Evolutionary conservation across 37 sponge, comb jelly and placozoan genomes (phyloP).

Genomic region (Bolinopsis microptera): DNA sequence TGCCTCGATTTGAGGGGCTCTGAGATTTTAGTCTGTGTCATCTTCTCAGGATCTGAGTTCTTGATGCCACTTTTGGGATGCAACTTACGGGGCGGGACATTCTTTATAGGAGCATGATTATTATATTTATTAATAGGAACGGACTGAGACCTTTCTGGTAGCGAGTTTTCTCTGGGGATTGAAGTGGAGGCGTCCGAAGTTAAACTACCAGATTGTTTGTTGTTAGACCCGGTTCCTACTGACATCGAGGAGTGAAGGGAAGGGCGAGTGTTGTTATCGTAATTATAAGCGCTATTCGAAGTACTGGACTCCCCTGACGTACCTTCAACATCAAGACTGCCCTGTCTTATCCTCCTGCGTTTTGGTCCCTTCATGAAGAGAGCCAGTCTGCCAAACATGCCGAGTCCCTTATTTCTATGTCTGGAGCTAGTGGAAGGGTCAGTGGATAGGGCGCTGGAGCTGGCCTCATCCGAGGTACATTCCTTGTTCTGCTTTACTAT

Average conservation of each 20-base stretch:
- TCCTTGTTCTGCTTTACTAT: too few relatives aligned
- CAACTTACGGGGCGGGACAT: background rate
- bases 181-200: background rate
- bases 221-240: background rate
- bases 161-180: background rate
- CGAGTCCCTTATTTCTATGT: background rate
- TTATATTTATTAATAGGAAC: background rate
- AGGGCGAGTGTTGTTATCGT: background rate
- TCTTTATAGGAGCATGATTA: background rate
- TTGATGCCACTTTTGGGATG: background rate
- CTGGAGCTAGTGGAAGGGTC: background rate
- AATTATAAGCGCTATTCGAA: background rate
- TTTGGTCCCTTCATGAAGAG: constrained; percentile 45
- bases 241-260: constrained; percentile 18
- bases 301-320: constrained; percentile 6
- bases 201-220: background rate
- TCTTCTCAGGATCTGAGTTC: background rate
- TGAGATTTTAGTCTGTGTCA: background rate
- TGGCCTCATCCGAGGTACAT: background rate
- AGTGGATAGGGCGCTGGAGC: background rate
- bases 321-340: background rate
- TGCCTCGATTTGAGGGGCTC: background rate
- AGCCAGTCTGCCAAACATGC: background rate
- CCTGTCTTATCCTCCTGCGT: constrained; percentile 5
- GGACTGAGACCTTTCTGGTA: background rate